Percentiles rank a stretch among this genome's conserved stretches.
These are phyloP conservation scores for Drosophila demipolita DNA, from an alignment of 2,888 invertebrate species.

Conservation along the genomic window DNA sequence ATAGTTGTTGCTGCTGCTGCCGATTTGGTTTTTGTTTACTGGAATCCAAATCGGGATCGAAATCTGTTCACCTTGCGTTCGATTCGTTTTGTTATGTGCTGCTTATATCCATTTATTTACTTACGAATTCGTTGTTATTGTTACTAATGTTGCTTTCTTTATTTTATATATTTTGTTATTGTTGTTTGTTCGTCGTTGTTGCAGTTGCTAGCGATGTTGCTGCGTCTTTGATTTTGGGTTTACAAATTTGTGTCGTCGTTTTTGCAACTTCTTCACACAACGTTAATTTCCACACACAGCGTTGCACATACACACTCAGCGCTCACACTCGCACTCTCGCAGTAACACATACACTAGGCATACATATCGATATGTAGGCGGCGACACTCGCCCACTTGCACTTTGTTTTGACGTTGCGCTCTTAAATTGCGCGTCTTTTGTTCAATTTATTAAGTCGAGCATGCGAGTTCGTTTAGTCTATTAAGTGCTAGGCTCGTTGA, in stretches of 20 bases:
- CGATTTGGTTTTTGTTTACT: conserved; percentile 59
- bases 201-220: conserved; percentile 35
- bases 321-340: neutral
- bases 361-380: conserved; percentile 63
- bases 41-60: conserved; percentile 27
- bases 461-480: conserved; percentile 20
- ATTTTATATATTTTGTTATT: neutral
- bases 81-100: neutral
- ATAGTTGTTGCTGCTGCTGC: conserved; percentile 32
- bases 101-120: conserved; percentile 10
- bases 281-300: conserved; percentile 72
- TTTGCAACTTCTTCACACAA: conserved; percentile 67
- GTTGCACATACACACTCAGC: conserved; percentile 47
- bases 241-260: conserved; percentile 42
- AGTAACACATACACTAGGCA: conserved; percentile 17
- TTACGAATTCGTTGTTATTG: conserved; percentile 39
- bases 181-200: conserved; percentile 22
- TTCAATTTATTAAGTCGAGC: conserved; percentile 44
- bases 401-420: conserved; percentile 43
- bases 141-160: conserved; percentile 4
- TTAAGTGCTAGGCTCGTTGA: conserved; percentile 24
- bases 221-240: conserved; percentile 25
- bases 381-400: conserved; percentile 57
- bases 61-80: conserved; percentile 16
- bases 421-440: conserved; percentile 47